Evolutionary conservation across 2,797 vertebrate genomes (phyloP), one percentile per base, ranked within the genome.

Genomic region (Sebastes wilsoni): DNA sequence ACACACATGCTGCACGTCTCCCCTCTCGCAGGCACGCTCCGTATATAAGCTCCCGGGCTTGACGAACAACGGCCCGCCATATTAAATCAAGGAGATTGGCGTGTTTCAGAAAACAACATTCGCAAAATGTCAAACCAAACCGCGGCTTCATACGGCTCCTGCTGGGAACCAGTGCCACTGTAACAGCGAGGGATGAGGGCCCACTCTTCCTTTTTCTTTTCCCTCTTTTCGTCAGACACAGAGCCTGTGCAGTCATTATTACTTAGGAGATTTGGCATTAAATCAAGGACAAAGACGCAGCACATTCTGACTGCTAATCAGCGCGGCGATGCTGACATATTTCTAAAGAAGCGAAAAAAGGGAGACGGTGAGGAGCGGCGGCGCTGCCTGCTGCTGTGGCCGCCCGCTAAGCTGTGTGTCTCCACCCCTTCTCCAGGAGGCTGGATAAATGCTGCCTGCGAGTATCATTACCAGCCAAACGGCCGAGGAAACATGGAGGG

Each of bases 81-180:
- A 92, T 93, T 90, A 92, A 92, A 95, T 94, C 92, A 93, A 89
- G 84, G 66, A 92, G 92, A 94, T 82, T 90, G 93, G 80, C 89
- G 93, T 94, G 93, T 94, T 94, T 91, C 90, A 93, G 88, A 91
- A 91, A 46, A 86, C 86, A 92, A 85, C 85, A 72, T 86, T 91
- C 79, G 52, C 28, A 70, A 91, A 94, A 92, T 92, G 92, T 93
- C 92, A 94, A 93, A 90, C 84, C 75, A 83, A 86, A 93, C 64
- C 34, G 67, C 22, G 2, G 81, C 86, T 87, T 90, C 79, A 85
- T 65, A 82, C 73, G 77, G 70, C 76, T 85, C 87, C 89, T 86
- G 90, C 88, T 90, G 88, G 56, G 90, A 85, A 80, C 56, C 49
- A 38, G 79, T 80, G 78, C 54, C 46, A n/a, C 80, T 76, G 27